Percentiles rank a stretch among this genome's conserved stretches.
Evolutionary conservation across 92 coral and sea anemone genomes (phyloP).

Genomic region (Plumapathes pennacea): DNA sequence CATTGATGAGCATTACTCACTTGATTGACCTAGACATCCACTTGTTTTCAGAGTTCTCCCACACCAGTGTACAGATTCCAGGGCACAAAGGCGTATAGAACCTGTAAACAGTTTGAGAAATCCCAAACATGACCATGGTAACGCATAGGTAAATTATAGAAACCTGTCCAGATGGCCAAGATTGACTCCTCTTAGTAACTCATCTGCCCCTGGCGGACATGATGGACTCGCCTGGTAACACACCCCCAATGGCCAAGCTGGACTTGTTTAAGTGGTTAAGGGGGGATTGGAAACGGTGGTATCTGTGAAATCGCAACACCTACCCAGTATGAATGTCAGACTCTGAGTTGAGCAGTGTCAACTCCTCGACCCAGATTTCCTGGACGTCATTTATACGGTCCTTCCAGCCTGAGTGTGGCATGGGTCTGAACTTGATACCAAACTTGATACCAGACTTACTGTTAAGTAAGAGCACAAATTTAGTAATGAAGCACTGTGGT

Average conservation of each 20-base stretch:
- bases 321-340: too few species aligned
- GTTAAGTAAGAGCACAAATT: background rate
- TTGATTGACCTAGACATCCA: slow-evolving; percentile 88
- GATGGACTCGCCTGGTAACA: too few species aligned
- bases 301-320: too few species aligned
- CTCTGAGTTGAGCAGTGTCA: too few species aligned
- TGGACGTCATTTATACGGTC: slow-evolving; percentile 51
- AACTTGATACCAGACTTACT: slow-evolving; percentile 92
- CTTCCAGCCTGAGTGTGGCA: slow-evolving; percentile 84
- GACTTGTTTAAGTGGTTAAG: too few species aligned
- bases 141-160: background rate
- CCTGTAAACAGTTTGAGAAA: slow-evolving; percentile 31
- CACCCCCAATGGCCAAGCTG: too few species aligned
- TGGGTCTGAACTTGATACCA: slow-evolving; percentile 81
- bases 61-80: slow-evolving; percentile 84
- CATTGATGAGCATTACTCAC: too few species aligned
- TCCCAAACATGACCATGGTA: background rate
- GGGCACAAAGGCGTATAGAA: slow-evolving; percentile 85
- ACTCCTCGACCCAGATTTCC: slow-evolving; percentile 76
- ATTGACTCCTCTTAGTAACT: too few species aligned
- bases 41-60: slow-evolving; percentile 92
- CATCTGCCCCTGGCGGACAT: too few species aligned
- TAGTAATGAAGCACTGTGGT: background rate
- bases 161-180: too few species aligned
- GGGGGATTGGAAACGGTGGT: too few species aligned